phyloP scores from a whole-genome alignment of 2,888 invertebrate genomes.

The Iselma pallidipennis region DNA sequence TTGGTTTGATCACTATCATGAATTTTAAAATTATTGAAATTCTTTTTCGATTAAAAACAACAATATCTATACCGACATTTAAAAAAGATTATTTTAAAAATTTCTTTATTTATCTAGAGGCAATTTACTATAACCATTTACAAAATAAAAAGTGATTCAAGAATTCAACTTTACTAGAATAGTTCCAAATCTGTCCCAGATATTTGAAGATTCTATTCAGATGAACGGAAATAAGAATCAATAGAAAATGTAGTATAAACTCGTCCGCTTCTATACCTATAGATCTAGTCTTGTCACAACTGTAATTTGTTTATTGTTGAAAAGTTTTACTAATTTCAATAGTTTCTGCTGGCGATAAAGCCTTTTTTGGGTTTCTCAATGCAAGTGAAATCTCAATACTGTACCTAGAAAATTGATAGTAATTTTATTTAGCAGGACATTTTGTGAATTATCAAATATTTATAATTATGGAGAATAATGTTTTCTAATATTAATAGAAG shows the following conservation, averaged over 20 bases:
- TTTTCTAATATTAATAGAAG: neutral
- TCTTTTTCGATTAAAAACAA: neutral
- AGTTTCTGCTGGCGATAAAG: neutral
- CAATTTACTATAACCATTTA: neutral
- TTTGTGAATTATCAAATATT: neutral
- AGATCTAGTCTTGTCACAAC: neutral
- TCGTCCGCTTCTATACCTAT: neutral
- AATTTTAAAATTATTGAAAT: neutral
- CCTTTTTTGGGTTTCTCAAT: no score
- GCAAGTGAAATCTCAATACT: neutral
- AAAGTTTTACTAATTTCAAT: neutral
- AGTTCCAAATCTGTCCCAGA: neutral
- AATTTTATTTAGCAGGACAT: neutral
- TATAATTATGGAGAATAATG: no score
- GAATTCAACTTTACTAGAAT: neutral
- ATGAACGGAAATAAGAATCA: slow-evolving; percentile 1
- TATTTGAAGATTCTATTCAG: neutral
- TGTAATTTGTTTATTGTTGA: neutral
- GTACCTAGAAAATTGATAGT: neutral
- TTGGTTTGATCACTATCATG: neutral
- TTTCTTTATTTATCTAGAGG: neutral
- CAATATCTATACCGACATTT: neutral
- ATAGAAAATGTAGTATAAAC: neutral
- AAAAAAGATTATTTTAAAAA: neutral
- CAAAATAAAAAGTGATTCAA: neutral